Base-by-base conservation (phyloP, 2,113 vertebrate genomes). In the Oryzias celebensis region DNA sequence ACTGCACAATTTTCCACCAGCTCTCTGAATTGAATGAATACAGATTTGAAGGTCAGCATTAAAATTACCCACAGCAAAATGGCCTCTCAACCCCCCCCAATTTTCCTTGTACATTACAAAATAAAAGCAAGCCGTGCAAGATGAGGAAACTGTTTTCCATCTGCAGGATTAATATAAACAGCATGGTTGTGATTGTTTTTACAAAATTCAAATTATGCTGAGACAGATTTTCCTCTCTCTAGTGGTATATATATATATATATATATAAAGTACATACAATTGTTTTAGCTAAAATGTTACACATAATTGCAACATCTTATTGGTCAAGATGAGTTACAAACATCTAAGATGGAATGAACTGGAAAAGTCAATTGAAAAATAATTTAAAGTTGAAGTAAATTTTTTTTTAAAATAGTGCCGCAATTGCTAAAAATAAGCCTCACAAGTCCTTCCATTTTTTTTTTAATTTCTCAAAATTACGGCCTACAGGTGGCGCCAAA, bases 401-500 rank as follows among this genome's bases (percentile, higher is more conserved):
- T n/a, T n/a, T n/a, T n/a, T n/a, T n/a, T n/a, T n/a, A n/a, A n/a
- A n/a, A 49, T 18, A 7, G 22, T 20, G 10, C 20, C 23, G 13
- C 48, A 50, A 22, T 46, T 17, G 16, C 5, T 14, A 45, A 45
- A 17, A 45, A 45, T 17, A 45, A 45, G 44, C 36, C 36, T 12
- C 36, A 12, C 31, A 36, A 36, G 31, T 36, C 31, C 36, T 36
- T 36, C 1, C 36, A 36, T 36, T 36, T 36, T 36, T 31, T 94
- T 93, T 88, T 74, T 76, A 80, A 87, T 91, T 92, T 92, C 77
- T 79, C 75, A 85, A 90, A 93, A 92, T 89, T 88, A 77, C 90
- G 85, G 78, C 93, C 95, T 87, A 91, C 87, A 94, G 94, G 92
- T 91, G 95, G 94, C 95, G 94, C 92, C 88, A 92, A 90, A 85